These are phyloP conservation scores for Montifringilla adamsi DNA, from an alignment of 2,113 vertebrate genomes.

Conservation along the genomic window DNA sequence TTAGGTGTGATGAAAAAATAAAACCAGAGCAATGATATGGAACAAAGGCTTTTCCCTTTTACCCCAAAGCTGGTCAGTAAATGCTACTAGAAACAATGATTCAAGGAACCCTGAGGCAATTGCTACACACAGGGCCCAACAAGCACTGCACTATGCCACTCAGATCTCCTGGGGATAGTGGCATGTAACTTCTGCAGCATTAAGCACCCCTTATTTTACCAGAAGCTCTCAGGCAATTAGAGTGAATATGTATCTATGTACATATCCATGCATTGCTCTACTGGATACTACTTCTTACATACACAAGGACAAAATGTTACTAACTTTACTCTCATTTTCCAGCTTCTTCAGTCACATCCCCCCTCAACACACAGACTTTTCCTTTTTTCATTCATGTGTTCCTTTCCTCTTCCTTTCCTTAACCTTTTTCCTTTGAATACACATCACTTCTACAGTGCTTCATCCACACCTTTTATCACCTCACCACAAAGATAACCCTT, in stretches of 20 bases:
- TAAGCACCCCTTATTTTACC: neutral
- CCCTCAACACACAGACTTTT: neutral
- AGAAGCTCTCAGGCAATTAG: neutral
- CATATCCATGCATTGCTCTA: neutral
- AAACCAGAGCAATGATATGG: neutral
- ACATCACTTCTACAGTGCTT: neutral
- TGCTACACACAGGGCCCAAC: neutral
- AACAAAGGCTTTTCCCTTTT: neutral
- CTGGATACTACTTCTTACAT: neutral
- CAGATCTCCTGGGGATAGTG: neutral
- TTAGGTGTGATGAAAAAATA: neutral
- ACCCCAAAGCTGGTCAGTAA: neutral
- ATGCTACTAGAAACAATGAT: neutral
- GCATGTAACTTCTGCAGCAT: neutral
- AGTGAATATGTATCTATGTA: accelerated
- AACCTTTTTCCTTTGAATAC: neutral
- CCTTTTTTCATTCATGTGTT: neutral
- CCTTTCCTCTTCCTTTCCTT: neutral
- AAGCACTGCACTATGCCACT: neutral
- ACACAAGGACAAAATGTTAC: neutral
- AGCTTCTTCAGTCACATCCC: neutral
- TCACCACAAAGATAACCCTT: neutral
- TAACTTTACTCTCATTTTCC: neutral
- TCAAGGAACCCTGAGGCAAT: accelerated
- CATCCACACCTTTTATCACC: neutral